These are phyloP conservation scores for Mirza zaza DNA, from an alignment of 2,113 vertebrate species.

Conservation along the genomic window DNA sequence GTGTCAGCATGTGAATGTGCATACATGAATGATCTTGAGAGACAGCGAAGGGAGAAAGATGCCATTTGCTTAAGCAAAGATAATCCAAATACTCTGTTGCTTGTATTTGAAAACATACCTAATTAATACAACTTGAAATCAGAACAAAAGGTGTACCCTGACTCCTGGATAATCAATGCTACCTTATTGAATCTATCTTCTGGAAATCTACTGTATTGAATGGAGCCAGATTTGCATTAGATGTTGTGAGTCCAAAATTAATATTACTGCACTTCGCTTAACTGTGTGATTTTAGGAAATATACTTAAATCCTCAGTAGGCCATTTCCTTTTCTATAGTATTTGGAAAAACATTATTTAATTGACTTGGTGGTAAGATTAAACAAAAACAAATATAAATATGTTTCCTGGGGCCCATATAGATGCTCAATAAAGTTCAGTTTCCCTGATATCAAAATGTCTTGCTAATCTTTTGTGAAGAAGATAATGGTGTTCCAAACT, in stretches of 20 bases:
- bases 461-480: not conserved
- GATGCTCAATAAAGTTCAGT: not conserved
- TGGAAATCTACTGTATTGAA: not conserved
- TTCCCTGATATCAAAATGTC: not conserved
- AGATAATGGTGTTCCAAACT: slow-evolving; percentile 2
- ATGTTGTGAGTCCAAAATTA: not conserved
- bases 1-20: too few relatives aligned
- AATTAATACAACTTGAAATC: not conserved
- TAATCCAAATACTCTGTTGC: not conserved
- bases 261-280: not conserved
- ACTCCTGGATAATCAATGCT: not conserved
- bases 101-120: not conserved
- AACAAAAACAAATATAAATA: slow-evolving; percentile 33
- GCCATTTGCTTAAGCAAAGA: not conserved
- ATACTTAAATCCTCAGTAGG: not conserved
- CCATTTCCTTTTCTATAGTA: not conserved
- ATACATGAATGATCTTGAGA: not conserved
- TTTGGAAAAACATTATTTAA: not conserved
- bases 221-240: not conserved
- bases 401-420: not conserved
- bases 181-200: not conserved
- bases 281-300: slow-evolving; percentile 11
- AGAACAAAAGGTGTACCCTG: not conserved
- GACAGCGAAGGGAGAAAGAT: not conserved
- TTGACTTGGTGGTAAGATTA: slow-evolving; percentile 16